phyloP scores from a whole-genome alignment of 2,797 vertebrate species.

The Sylvia borin region DNA sequence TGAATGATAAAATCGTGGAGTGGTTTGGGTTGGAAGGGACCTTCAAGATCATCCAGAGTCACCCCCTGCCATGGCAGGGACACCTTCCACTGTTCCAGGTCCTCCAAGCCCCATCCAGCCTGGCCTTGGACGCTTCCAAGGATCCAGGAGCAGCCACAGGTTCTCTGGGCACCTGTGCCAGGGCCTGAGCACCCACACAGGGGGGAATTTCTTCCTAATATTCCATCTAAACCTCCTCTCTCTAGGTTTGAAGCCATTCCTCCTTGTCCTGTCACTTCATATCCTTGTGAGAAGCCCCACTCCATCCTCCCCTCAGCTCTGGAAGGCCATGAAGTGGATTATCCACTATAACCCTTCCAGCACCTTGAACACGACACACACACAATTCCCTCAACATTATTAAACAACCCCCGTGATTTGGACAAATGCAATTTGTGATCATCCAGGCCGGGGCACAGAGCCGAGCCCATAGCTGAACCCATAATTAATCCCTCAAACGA shows the following conservation, averaged over 20 bases:
- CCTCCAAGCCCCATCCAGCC: rapidly evolving
- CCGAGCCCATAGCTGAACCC: not conserved
- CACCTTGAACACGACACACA: rapidly evolving
- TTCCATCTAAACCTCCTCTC: not conserved
- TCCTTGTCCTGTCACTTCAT: not conserved
- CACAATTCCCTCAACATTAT: rapidly evolving
- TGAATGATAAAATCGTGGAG: not conserved
- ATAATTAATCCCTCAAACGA: not conserved
- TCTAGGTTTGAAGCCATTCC: not conserved
- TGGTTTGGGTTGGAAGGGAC: not conserved
- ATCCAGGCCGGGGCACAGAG: rapidly evolving
- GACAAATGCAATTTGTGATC: not conserved
- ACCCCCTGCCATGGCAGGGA: too few species aligned
- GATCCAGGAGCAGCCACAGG: not conserved
- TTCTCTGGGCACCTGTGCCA: not conserved
- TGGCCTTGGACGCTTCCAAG: rapidly evolving
- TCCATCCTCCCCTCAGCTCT: not conserved
- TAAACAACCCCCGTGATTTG: not conserved
- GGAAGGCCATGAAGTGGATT: not conserved
- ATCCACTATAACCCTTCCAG: rapidly evolving
- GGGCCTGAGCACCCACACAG: rapidly evolving
- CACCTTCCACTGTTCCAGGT: rapidly evolving
- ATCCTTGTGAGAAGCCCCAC: not conserved
- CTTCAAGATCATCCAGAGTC: too few species aligned
- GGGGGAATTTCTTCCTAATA: rapidly evolving